Evolutionary conservation across 2,888 invertebrate genomes (phyloP).

Genomic region (Plemyria rubiginata): DNA sequence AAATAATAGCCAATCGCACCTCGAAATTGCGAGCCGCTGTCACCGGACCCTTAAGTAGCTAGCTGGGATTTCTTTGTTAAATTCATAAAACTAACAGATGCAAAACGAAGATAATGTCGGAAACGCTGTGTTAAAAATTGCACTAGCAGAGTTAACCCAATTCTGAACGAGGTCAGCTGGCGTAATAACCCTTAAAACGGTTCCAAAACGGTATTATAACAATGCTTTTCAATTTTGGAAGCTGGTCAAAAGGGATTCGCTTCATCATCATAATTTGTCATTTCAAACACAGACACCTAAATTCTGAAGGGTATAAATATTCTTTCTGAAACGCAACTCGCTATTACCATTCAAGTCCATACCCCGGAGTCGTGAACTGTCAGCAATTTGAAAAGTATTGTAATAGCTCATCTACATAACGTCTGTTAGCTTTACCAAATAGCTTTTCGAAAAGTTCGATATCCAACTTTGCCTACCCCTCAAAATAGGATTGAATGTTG

Average conservation of each 20-base stretch:
- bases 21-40: too few relatives aligned
- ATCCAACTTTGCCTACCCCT: conserved; percentile 13
- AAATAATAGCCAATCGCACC: too few relatives aligned
- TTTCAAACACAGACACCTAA: not conserved
- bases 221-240: conserved; percentile 21
- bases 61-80: conserved; percentile 13
- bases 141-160: conserved; percentile 38
- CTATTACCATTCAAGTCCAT: conserved; percentile 7
- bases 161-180: conserved; percentile 38
- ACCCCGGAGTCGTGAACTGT: not conserved
- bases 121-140: conserved; percentile 36
- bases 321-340: conserved; percentile 5
- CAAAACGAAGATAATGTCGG: conserved; percentile 31
- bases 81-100: conserved; percentile 30
- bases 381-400: conserved; percentile 11
- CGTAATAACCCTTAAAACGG: conserved; percentile 32
- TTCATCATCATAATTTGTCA: conserved; percentile 32
- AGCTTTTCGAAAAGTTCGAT: conserved; percentile 9
- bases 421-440: conserved; percentile 4
- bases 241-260: conserved; percentile 24
- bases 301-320: conserved; percentile 1
- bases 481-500: conserved; percentile 24
- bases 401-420: conserved; percentile 8
- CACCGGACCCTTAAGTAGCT: too few relatives aligned
- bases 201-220: conserved; percentile 6